Conservation (phyloP, 2,113 vertebrate species). For the Centropus bengalensis region DNA sequence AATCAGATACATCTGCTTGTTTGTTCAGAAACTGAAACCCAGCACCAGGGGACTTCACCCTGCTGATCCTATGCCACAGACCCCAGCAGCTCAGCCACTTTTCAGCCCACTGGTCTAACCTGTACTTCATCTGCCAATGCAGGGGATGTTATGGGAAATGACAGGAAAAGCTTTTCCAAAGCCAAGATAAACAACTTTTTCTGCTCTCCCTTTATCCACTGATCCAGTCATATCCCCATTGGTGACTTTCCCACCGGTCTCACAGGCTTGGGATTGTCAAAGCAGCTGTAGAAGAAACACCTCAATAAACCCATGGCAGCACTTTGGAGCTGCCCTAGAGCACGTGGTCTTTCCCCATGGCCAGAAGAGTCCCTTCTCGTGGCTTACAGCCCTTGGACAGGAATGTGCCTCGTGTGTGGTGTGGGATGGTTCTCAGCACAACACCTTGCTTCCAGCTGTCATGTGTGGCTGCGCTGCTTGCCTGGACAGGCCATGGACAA, state of each 20-base stretch:
- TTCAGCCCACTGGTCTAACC: not conserved
- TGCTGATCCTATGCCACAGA: no score
- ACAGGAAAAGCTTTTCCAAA: not conserved
- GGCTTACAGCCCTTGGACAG: not conserved
- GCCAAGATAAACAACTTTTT: not conserved
- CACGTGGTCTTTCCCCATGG: not conserved
- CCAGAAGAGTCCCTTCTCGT: not conserved
- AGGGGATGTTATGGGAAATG: not conserved
- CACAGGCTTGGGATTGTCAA: not conserved
- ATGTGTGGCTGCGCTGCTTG: fast-evolving
- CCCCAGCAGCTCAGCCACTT: not conserved
- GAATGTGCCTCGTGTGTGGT: fast-evolving
- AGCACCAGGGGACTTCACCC: not conserved
- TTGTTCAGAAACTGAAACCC: slow-evolving; percentile 8
- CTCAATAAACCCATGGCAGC: not conserved
- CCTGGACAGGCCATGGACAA: not conserved
- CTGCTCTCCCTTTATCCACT: not conserved
- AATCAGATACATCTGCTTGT: slow-evolving; percentile 18
- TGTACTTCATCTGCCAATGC: not conserved
- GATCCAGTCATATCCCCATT: not conserved
- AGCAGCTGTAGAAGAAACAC: not conserved
- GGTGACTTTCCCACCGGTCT: not conserved
- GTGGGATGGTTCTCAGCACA: not conserved
- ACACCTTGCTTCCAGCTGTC: not conserved
- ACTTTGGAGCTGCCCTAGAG: not conserved